Base-by-base conservation (phyloP, 64 coral and sea anemone species). In the Porites australiensis region DNA sequence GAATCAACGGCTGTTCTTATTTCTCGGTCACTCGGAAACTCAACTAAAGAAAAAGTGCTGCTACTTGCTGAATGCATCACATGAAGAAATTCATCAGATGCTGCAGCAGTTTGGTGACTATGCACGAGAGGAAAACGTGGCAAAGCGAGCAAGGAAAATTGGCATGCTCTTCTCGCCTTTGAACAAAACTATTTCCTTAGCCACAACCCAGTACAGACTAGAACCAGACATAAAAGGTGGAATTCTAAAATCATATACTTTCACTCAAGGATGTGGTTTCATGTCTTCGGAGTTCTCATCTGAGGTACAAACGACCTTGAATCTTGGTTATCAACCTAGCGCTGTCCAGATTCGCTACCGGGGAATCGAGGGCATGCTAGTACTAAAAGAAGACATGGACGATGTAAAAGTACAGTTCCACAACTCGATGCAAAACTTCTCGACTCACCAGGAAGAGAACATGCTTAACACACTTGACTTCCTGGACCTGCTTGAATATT, bases 201-300 rank as follows among this genome's bases (percentile, higher is more conserved):
- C 20, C 19, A 77, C 69, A 44, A 71, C 67, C 19, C 85, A 93
- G 51, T 93, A 84, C 60, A 16, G 14, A n/a, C 75, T 92, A 2
- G 92, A 93, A 14, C 43, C 45, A 12, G 94, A 92, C 15, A 44
- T 88, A 19, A 91, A 75, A 46, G 21, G 59, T 44, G 45, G 75
- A 70, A 60, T 76, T 61, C 50, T 75, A 44, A 19, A 14, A 4
- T 51, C 72, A 50, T 72, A 88, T 8, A 89, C 43, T 51, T 96
- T 93, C 10, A 89, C 94, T 16, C 77, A 88, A 77, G 94, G 94
- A n/a, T 96, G 94, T 81, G 94, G 94, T 67, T 75, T 96, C 18
- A 96, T 96, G 95, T 93, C 95, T 1, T 15, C 47, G 22, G 45
- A 74, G 49, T 96, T 96, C 70, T 70, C 95, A 3, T 46, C 87